Conservation (phyloP, 2,888 invertebrate genomes). For the Lycocerus yunnanus region DNA sequence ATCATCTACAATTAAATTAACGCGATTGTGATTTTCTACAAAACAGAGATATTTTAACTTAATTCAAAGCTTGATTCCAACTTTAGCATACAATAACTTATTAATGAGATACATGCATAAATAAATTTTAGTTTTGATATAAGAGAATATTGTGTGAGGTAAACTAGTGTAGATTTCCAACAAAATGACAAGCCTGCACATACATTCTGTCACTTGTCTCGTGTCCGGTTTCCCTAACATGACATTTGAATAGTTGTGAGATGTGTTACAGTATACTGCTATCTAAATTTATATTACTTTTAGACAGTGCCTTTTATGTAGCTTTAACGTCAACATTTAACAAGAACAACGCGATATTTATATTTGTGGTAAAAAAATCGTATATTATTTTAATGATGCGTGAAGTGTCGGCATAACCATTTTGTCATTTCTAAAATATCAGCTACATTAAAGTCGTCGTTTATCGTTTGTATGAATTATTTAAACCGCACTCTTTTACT, state of each 20-base stretch:
- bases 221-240: conserved; percentile 47
- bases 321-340: background rate
- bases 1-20: background rate
- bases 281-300: conserved; percentile 16
- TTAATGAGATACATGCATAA: background rate
- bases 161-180: conserved; percentile 44
- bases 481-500: conserved; percentile 19
- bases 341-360: background rate
- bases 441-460: conserved; percentile 27
- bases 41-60: background rate
- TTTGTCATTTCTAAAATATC: conserved; percentile 18
- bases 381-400: conserved; percentile 33
- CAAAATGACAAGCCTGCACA: conserved; percentile 49
- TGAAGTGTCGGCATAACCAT: conserved; percentile 30
- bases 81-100: background rate
- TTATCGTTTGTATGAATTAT: conserved; percentile 20
- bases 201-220: conserved; percentile 49
- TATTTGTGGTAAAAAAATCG: conserved; percentile 7
- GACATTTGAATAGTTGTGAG: conserved; percentile 50
- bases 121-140: background rate
- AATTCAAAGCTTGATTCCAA: background rate
- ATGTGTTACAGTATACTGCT: conserved; percentile 42
- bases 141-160: conserved; percentile 38
- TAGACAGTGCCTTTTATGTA: background rate
- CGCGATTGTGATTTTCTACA: background rate